Evolutionary conservation across 1,140 invertebrate genomes (phyloP).

Genomic region (Metaphire vulgaris): DNA sequence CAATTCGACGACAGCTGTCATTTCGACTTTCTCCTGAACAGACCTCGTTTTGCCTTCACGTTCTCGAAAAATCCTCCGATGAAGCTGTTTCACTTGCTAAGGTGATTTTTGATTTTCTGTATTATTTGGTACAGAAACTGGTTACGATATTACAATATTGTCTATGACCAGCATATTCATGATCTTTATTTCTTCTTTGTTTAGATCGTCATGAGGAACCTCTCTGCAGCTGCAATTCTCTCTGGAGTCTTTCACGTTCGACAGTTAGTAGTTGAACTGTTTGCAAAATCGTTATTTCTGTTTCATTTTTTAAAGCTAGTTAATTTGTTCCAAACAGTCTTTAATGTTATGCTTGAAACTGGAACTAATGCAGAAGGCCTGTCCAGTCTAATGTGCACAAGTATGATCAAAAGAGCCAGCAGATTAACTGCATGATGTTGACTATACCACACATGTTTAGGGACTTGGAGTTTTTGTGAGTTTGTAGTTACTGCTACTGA

Average conservation of each 20-base stretch:
- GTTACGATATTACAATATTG: neutral
- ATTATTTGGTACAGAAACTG: neutral
- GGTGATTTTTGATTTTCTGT: neutral
- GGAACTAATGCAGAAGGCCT: neutral
- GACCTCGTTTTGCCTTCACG: neutral
- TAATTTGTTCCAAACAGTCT: neutral
- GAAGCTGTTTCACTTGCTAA: neutral
- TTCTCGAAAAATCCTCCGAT: neutral
- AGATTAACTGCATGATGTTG: too few species aligned
- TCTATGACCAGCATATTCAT: neutral
- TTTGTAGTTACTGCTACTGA: too few species aligned
- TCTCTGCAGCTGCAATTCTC: neutral
- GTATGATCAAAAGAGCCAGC: too few species aligned
- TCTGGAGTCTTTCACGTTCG: neutral
- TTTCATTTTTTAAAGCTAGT: neutral
- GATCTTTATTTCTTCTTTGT: neutral
- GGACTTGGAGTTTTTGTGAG: too few species aligned
- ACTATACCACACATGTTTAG: too few species aligned
- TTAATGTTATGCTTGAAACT: neutral
- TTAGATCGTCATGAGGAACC: neutral
- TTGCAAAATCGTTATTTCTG: neutral
- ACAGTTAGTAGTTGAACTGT: too few species aligned
- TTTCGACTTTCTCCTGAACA: neutral
- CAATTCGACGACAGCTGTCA: neutral
- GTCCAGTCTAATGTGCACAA: neutral